Conservation (phyloP, 2,797 vertebrate genomes). For the Neosilurus hyrtlii region DNA sequence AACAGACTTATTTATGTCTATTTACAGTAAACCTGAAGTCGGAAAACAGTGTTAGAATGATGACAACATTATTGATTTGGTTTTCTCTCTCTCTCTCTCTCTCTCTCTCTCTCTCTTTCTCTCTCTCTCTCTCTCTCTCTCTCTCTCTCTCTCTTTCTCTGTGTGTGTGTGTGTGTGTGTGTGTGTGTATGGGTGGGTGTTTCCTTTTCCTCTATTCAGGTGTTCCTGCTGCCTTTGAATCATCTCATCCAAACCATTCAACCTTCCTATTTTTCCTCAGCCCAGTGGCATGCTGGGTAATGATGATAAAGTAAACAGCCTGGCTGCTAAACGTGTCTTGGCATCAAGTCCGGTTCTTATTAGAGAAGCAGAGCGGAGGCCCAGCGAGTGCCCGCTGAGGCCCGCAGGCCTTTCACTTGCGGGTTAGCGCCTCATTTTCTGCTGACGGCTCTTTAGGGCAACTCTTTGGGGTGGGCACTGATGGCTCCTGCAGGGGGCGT, state of each 20-base stretch:
- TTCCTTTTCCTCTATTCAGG: conserved; percentile 7
- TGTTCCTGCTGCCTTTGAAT: conserved; percentile 42
- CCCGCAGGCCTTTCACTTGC: conserved; percentile 60
- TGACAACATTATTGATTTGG: not conserved
- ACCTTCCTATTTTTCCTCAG: conserved; percentile 31
- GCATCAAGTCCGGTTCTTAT: conserved; percentile 55
- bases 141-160: too few species aligned
- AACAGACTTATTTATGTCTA: not conserved
- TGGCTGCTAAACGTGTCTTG: conserved; percentile 62
- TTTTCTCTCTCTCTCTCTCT: too few species aligned
- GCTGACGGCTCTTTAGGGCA: conserved; percentile 61
- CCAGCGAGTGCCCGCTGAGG: conserved; percentile 44
- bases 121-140: too few species aligned
- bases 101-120: too few species aligned
- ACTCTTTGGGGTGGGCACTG: conserved; percentile 58
- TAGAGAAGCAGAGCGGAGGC: conserved; percentile 51
- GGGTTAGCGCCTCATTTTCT: conserved; percentile 64
- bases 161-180: not conserved
- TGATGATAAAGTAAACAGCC: conserved; percentile 63
- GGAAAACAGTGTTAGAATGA: not conserved
- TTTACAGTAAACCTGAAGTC: not conserved
- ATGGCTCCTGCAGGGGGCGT: conserved; percentile 60
- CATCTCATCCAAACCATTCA: conserved; percentile 30
- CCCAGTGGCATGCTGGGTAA: conserved; percentile 59
- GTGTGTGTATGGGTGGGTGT: not conserved